These are phyloP conservation scores for Mactra quadrangularis DNA, from an alignment of 1,140 invertebrate genomes.

Conservation along the genomic window DNA sequence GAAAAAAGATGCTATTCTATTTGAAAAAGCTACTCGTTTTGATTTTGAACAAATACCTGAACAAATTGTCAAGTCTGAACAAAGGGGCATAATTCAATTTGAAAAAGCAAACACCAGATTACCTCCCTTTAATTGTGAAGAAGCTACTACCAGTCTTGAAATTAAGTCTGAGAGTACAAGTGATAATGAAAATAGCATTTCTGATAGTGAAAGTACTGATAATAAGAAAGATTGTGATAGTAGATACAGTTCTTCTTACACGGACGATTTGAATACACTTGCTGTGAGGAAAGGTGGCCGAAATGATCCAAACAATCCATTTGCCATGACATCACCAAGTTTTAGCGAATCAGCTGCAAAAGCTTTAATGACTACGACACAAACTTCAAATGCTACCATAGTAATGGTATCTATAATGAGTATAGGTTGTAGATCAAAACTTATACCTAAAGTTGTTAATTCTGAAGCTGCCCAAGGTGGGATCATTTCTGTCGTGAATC, in stretches of 20 bases:
- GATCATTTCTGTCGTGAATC: slow-evolving; percentile 44
- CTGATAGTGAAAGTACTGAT: not conserved
- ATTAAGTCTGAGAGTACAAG: not conserved
- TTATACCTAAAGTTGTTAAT: slow-evolving; percentile 49
- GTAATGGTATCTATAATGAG: slow-evolving; percentile 78
- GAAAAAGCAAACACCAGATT: too few species aligned
- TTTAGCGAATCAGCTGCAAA: slow-evolving; percentile 75
- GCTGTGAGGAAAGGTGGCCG: slow-evolving; percentile 54
- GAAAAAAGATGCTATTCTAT: too few species aligned
- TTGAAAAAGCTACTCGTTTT: too few species aligned
- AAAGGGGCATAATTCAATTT: too few species aligned
- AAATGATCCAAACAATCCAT: slow-evolving; percentile 63
- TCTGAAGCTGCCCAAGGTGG: slow-evolving; percentile 53
- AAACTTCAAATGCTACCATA: slow-evolving; percentile 73
- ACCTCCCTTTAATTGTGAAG: too few species aligned
- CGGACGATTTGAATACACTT: not conserved
- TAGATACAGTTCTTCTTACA: not conserved
- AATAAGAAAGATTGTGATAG: too few species aligned
- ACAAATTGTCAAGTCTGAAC: too few species aligned
- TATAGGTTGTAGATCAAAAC: slow-evolving; percentile 51
- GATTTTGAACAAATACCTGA: too few species aligned
- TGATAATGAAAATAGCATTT: not conserved
- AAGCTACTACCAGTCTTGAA: too few species aligned
- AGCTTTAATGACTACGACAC: slow-evolving; percentile 77
- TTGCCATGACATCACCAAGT: slow-evolving; percentile 75